Evolutionary conservation across 2,113 vertebrate species (phyloP).

Genomic region (Rhombomys opimus): DNA sequence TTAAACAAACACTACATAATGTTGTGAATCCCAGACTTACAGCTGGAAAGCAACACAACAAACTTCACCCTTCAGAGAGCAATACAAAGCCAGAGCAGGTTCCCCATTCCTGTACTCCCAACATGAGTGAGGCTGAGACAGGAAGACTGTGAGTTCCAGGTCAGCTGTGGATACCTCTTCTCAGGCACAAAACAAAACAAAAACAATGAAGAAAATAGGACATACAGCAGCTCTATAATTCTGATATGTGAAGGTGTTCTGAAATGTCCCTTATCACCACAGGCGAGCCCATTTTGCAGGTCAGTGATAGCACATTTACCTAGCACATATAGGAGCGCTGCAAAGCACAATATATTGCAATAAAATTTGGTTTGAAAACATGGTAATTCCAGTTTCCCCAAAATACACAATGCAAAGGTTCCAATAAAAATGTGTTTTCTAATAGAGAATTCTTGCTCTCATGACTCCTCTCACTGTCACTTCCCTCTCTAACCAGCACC

Average conservation of each 20-base stretch:
- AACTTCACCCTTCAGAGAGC: not conserved
- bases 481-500: not conserved
- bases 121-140: not conserved
- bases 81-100: not conserved
- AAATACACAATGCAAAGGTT: not conserved
- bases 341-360: not conserved
- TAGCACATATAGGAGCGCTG: not conserved
- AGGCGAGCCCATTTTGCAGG: not conserved
- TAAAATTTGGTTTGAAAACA: not conserved
- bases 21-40: not conserved
- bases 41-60: not conserved
- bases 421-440: not conserved
- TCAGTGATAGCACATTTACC: not conserved
- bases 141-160: not conserved
- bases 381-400: not conserved
- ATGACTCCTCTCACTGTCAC: not conserved
- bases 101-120: not conserved
- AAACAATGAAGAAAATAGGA: not conserved
- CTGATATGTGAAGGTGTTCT: not conserved
- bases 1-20: not conserved
- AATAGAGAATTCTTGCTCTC: not conserved
- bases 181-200: not conserved
- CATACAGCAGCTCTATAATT: slow-evolving; percentile 18
- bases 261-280: not conserved
- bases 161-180: not conserved